Conservation (phyloP, 2,113 vertebrate species). For the Sinocyclocheilus anophthalmus region DNA sequence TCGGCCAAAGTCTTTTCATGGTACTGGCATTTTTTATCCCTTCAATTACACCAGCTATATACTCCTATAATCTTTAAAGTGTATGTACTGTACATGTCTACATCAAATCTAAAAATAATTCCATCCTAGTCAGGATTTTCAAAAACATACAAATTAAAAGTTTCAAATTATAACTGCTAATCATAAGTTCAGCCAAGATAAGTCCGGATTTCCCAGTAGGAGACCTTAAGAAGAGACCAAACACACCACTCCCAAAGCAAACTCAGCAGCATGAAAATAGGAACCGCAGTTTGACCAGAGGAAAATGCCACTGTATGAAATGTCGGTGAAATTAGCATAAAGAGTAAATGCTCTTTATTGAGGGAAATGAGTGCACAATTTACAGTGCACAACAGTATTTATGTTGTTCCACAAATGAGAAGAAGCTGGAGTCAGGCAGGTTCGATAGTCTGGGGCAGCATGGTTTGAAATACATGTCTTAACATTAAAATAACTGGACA, state of each 20-base stretch:
- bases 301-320: constrained; percentile 41
- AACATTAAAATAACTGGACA: constrained; percentile 37
- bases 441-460: neutral
- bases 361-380: constrained; percentile 61
- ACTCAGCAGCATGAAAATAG: constrained; percentile 54
- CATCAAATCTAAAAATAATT: neutral
- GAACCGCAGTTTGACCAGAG: constrained; percentile 61
- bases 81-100: neutral
- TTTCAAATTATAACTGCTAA: constrained; percentile 50
- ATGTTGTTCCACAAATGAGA: constrained; percentile 65
- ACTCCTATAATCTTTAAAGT: neutral
- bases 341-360: constrained; percentile 59
- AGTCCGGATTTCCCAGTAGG: neutral
- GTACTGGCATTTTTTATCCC: constrained; percentile 59
- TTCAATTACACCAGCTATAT: constrained; percentile 9
- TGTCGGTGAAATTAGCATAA: constrained; percentile 58
- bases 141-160: constrained; percentile 16
- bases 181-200: constrained; percentile 56
- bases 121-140: neutral
- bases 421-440: constrained; percentile 44
- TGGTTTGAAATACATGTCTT: constrained; percentile 11
- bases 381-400: constrained; percentile 44
- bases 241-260: constrained; percentile 51
- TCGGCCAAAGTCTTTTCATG: constrained; percentile 69
- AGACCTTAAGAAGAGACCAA: constrained; percentile 56